Base-by-base conservation (phyloP, 2,888 invertebrate genomes). In the Sphinx pinastri region DNA sequence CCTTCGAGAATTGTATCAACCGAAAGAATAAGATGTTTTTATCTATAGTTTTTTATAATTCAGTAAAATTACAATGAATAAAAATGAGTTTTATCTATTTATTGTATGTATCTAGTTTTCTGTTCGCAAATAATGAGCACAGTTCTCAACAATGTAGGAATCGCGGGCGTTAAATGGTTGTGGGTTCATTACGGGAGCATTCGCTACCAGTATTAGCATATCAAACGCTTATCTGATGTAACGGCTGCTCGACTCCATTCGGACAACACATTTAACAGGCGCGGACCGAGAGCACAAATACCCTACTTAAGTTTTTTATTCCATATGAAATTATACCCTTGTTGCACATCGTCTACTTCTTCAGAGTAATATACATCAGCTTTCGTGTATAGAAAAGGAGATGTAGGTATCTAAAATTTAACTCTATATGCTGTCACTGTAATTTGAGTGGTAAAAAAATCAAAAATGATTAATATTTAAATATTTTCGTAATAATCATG, bases 211-310 rank as follows among this genome's bases (percentile, higher is more conserved):
- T 86, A 92, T 92, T 92, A 92, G 87, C 92, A 93, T 92, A 91
- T 91, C 89, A 92, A 91, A 89, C 83, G 86, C 77, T 89, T 92
- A 92, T 92, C 92, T 83, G 92, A 93, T 92, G 89, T 83, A 88
- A 87, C 88, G 86, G 85, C 87, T 84, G 83, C 84, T 76, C 81
- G 80, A 80, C 75, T 77, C 73, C 80, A 72, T 77, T 78, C 78
- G 77, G 72, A 74, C 79, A 72, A 80, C 79, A 82, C 82, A 78
- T 80, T 82, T 75, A 77, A 74, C 75, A 71, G 72, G 47, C 47
- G 49, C 49, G 63, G 63, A 63, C 19, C 16, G 49, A 63, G 71
- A 70, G 13, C 6, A 13, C 16, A 16, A 55, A 38, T 2, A n/a
- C 19, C 25, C 19, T 51, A 54, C 14, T 49, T n/a, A 16, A 47